Conservation (phyloP, 2,888 invertebrate genomes). For the Eupithecia subumbrata region DNA sequence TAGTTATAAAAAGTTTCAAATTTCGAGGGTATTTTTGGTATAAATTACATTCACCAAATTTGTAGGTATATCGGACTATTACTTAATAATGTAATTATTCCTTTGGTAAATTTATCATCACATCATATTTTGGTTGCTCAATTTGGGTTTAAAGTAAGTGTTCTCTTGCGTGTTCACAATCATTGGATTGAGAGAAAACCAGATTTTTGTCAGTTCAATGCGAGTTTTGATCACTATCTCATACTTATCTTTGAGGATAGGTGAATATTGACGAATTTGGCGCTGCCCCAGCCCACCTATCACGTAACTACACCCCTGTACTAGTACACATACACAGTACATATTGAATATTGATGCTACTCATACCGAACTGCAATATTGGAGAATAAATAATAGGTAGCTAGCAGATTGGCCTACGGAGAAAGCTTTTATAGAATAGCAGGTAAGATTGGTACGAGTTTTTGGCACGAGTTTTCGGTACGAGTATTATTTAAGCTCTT, state of each 20-base stretch:
- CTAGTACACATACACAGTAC: slow-evolving; percentile 15
- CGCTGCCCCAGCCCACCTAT: neutral
- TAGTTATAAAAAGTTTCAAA: neutral
- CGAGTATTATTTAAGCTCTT: neutral
- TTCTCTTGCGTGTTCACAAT: neutral
- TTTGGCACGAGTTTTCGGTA: neutral
- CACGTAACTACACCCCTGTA: neutral
- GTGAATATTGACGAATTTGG: neutral
- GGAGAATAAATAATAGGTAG: slow-evolving; percentile 33
- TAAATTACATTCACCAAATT: neutral
- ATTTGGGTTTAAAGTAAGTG: neutral
- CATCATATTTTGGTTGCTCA: neutral
- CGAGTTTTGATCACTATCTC: neutral
- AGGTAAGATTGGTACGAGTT: slow-evolving; percentile 13
- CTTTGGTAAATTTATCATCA: neutral
- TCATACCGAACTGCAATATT: slow-evolving; percentile 27
- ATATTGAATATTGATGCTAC: slow-evolving; percentile 31
- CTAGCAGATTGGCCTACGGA: slow-evolving; percentile 22
- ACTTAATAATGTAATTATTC: neutral
- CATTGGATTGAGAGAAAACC: neutral
- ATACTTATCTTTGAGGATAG: too few species aligned
- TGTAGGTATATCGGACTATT: neutral
- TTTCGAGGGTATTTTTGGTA: neutral
- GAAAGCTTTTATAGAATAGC: slow-evolving; percentile 21
- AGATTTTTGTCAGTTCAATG: neutral